phyloP scores from a whole-genome alignment of 2,113 vertebrate genomes.

The Phoxinus phoxinus region DNA sequence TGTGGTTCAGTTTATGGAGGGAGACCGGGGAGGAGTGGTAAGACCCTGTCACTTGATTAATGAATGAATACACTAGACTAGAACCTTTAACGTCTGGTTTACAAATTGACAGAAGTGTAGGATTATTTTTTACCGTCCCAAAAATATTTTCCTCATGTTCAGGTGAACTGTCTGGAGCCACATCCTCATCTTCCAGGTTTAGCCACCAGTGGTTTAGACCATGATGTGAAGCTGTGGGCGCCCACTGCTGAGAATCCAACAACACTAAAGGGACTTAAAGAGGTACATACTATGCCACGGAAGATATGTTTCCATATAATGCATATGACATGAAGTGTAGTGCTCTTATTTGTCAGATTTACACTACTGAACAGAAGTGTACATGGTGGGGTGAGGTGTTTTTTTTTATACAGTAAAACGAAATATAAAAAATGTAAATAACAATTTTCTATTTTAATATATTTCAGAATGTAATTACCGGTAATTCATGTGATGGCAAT shows the following conservation, averaged over 20 bases:
- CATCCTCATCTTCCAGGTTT: constrained; percentile 90
- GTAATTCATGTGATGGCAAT: no score
- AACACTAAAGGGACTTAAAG: constrained; percentile 85
- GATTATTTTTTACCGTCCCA: no score
- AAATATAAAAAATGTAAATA: no score
- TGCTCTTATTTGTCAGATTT: not conserved
- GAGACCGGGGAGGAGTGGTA: constrained; percentile 93
- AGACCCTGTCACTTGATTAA: constrained; percentile 61
- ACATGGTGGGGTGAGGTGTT: not conserved
- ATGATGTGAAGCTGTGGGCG: constrained; percentile 94
- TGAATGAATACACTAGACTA: no score
- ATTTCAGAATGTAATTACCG: no score
- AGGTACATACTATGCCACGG: constrained; percentile 69
- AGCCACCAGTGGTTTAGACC: constrained; percentile 93
- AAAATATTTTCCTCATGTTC: constrained; percentile 8
- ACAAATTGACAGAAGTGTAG: not conserved
- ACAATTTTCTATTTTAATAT: no score
- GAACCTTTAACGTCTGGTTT: not conserved
- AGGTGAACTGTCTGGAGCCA: constrained; percentile 96
- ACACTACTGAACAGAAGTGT: not conserved
- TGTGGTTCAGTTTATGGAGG: constrained; percentile 95
- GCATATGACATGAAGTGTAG: not conserved
- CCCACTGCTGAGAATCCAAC: constrained; percentile 89
- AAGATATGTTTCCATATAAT: not conserved
- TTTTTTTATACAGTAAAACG: no score